These are phyloP conservation scores for Cryptotermes secundus DNA, from an alignment of 1,140 invertebrate species.

Conservation along the genomic window DNA sequence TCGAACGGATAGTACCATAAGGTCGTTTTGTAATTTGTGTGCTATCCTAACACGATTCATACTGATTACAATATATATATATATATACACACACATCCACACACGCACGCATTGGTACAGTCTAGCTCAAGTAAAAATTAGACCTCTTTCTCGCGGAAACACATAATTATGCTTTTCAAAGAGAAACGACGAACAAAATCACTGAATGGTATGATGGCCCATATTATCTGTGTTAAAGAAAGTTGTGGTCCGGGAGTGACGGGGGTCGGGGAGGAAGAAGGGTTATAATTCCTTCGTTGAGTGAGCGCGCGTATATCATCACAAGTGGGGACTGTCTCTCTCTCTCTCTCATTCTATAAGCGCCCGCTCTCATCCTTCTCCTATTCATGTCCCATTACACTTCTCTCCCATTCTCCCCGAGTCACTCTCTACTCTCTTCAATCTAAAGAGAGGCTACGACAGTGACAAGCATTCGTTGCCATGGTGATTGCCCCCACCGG, in stretches of 20 bases:
- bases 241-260: too few species aligned
- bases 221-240: background rate
- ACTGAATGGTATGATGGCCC: background rate
- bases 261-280: too few species aligned
- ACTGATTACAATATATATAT: constrained; percentile 14
- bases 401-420: background rate
- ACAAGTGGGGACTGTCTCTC: background rate
- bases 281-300: background rate
- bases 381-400: constrained; percentile 19
- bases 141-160: background rate
- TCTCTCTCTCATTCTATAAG: background rate
- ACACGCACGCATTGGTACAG: background rate
- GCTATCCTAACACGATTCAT: constrained; percentile 19
- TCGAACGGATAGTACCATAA: background rate
- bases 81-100: too few species aligned
- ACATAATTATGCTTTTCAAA: background rate
- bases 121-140: background rate
- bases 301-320: background rate
- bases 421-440: background rate
- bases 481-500: constrained; percentile 15
- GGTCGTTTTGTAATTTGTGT: constrained; percentile 13
- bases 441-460: constrained; percentile 4
- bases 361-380: background rate
- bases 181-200: background rate
- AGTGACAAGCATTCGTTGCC: constrained; percentile 5